Percentiles rank a stretch among this genome's conserved stretches.
Evolutionary conservation across 2,888 invertebrate genomes (phyloP).

Genomic region (Lamellibrachia columna): DNA sequence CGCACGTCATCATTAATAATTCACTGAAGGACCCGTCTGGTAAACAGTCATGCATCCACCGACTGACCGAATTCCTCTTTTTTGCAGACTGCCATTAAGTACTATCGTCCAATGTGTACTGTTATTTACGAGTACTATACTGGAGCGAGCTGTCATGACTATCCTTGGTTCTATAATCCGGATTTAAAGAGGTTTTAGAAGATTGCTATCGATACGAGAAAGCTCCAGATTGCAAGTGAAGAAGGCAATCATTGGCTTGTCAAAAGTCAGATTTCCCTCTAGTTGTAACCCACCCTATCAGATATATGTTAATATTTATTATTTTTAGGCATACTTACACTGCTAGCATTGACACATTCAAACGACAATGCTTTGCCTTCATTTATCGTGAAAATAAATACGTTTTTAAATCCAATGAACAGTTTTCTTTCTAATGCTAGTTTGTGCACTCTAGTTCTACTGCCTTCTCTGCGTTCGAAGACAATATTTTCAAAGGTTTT

Average conservation of each 20-base stretch:
- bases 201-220: too few relatives aligned
- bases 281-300: too few relatives aligned
- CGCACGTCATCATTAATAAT: neutral
- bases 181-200: too few relatives aligned
- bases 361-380: too few relatives aligned
- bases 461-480: neutral
- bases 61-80: neutral
- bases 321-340: neutral
- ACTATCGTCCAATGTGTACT: neutral
- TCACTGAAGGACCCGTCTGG: neutral
- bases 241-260: neutral
- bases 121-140: neutral
- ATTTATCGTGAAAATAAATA: too few relatives aligned
- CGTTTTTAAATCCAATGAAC: neutral
- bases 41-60: neutral
- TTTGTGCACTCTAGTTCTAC: neutral
- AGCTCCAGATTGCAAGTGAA: neutral
- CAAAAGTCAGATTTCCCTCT: neutral
- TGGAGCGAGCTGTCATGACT: neutral
- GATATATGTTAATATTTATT: neutral
- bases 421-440: neutral
- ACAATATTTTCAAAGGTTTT: neutral
- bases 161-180: too few relatives aligned
- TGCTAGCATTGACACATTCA: too few relatives aligned
- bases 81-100: neutral